A percentile compares a stretch with the other conserved stretches of the same genome.
Conservation (phyloP, 2,113 vertebrate genomes). For the Microcebus murinus region DNA sequence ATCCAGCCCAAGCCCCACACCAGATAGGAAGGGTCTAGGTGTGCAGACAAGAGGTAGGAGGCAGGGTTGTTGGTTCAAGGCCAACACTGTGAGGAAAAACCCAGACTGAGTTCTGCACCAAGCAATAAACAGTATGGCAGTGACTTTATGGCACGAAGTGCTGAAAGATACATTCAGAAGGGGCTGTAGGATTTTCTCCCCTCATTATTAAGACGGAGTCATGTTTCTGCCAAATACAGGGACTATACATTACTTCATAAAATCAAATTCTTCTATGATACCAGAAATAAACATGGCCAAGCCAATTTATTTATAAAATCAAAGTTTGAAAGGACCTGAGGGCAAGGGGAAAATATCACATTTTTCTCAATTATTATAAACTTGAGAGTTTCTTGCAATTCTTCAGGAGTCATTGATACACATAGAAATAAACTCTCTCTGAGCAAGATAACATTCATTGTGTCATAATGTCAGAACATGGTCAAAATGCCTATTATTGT, state of each 20-base stretch:
- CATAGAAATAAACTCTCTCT: background rate
- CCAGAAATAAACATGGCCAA: background rate
- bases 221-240: background rate
- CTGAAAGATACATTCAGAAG: background rate
- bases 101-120: background rate
- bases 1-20: background rate
- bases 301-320: constrained; percentile 29
- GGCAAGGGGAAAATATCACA: background rate
- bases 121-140: background rate
- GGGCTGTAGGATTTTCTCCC: background rate
- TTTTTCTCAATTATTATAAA: background rate
- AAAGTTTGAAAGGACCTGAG: background rate
- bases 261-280: background rate
- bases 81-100: background rate
- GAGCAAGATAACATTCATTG: constrained; percentile 26
- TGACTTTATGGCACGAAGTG: background rate
- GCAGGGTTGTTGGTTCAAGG: background rate
- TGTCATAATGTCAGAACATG: background rate
- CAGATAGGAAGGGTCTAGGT: too few relatives aligned
- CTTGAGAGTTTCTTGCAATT: background rate
- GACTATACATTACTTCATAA: background rate
- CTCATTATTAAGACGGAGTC: background rate
- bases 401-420: background rate
- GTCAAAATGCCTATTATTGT: background rate
- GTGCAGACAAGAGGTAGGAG: background rate